Evolutionary conservation across 1,140 invertebrate genomes (phyloP), one percentile per base, ranked within the genome.

Genomic region (Halotydeus destructor): DNA sequence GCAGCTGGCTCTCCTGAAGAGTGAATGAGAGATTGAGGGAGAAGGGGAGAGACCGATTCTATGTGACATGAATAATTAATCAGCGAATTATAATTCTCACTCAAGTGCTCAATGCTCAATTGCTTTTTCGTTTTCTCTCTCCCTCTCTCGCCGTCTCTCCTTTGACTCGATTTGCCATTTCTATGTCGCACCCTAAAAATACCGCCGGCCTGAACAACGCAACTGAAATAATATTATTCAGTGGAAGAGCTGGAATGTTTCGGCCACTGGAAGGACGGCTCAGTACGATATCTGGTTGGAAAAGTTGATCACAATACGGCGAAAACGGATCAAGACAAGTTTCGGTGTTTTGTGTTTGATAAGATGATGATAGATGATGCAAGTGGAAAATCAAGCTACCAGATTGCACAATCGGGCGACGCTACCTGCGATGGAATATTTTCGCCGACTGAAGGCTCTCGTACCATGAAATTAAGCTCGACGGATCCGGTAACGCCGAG

Each of bases 261-360:
- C 49, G 82, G 78, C 2, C 73, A 73, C 30, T 86, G 81, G 81
- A 84, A 82, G 59, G 81, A 85, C 55, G 79, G 80, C 8, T 80
- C 77, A 52, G 78, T 76, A 40, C 66, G 76, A 32, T 86, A 83
- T 60, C 66, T 85, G 43, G 78, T 85, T 30, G 81, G 80, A 18
- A 75, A 71, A 52, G 63, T 67, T 58, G 41, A 64, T 61, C 76
- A 80, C 63, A 74, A 74, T 55, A 77, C 82, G 60, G 77, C 78
- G 28, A 78, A 78, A 43, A 78, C 76, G 49, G 82, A 84, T 61
- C 82, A 88, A 59, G 83, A 88, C 58, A 71, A 78, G 42, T 89
- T 83, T 61, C 68, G 83, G 46, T 88, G 84, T 66, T 89, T 86
- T 64, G 79, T 55, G 3, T 50, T 52, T 18, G 55, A 56, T 33